phyloP scores from a whole-genome alignment of 2,113 vertebrate genomes.

The Hydropotes inermis region DNA sequence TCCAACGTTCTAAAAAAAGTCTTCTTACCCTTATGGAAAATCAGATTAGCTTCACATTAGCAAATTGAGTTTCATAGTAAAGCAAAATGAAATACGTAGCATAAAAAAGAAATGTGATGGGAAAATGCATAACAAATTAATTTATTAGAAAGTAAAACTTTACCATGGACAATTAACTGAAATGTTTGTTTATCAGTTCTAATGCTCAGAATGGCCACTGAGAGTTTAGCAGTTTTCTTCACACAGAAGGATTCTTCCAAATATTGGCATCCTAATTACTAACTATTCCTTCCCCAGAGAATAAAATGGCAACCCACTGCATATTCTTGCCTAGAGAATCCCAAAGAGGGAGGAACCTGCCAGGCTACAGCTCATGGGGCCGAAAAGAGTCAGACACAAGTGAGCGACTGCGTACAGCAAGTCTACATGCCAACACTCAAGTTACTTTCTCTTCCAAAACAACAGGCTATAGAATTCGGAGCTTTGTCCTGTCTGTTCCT shows the following conservation, averaged over 20 bases:
- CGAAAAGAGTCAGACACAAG: not conserved
- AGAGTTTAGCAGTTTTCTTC: not conserved
- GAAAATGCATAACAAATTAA: not conserved
- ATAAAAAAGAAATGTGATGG: not conserved
- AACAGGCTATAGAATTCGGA: not conserved
- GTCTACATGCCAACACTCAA: not conserved
- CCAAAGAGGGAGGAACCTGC: not conserved
- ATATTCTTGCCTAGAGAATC: not conserved
- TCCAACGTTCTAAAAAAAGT: not conserved
- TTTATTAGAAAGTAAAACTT: constrained; percentile 5
- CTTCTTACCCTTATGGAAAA: not conserved
- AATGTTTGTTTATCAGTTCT: not conserved
- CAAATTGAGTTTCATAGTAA: not conserved
- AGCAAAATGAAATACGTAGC: not conserved
- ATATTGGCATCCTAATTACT: not conserved
- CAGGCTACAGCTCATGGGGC: not conserved
- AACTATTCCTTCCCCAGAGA: not conserved
- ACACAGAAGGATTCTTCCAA: not conserved
- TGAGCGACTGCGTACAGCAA: not conserved
- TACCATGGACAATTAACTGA: not conserved
- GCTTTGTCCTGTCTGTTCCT: not conserved
- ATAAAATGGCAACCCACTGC: not conserved
- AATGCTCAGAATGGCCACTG: not conserved
- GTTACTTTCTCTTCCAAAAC: not conserved
- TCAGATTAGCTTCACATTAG: not conserved